Percentiles rank a stretch among this genome's conserved stretches.
phyloP scores from a whole-genome alignment of 2,113 vertebrate species.

The Marmota flaviventris region DNA sequence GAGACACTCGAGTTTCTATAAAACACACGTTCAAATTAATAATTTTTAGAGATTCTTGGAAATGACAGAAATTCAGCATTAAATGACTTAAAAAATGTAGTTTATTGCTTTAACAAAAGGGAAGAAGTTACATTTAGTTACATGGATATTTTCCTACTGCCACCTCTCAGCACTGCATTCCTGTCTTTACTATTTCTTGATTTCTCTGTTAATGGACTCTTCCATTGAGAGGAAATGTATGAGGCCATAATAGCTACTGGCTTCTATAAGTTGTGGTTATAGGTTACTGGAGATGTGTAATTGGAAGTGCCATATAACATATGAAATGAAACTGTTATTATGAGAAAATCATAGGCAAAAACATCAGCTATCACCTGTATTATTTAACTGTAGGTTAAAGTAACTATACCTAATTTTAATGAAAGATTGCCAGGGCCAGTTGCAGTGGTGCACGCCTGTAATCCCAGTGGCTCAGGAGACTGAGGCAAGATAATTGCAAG shows the following conservation, averaged over 20 bases:
- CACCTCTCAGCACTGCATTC: background rate
- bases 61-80: background rate
- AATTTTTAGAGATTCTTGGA: background rate
- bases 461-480: no score
- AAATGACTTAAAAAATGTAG: background rate
- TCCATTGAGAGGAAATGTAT: background rate
- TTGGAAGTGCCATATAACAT: background rate
- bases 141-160: background rate
- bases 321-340: background rate
- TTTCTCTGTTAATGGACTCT: background rate
- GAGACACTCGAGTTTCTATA: background rate
- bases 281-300: background rate
- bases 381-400: background rate
- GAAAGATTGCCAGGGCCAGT: background rate
- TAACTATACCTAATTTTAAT: background rate
- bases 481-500: no score
- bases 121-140: background rate
- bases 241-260: background rate
- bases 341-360: background rate
- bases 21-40: background rate
- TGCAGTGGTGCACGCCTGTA: no score
- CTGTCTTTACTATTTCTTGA: background rate
- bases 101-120: background rate
- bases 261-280: background rate
- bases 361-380: background rate